These are phyloP conservation scores for Cylloceria caligata DNA, from an alignment of 2,888 invertebrate genomes.

Conservation along the genomic window DNA sequence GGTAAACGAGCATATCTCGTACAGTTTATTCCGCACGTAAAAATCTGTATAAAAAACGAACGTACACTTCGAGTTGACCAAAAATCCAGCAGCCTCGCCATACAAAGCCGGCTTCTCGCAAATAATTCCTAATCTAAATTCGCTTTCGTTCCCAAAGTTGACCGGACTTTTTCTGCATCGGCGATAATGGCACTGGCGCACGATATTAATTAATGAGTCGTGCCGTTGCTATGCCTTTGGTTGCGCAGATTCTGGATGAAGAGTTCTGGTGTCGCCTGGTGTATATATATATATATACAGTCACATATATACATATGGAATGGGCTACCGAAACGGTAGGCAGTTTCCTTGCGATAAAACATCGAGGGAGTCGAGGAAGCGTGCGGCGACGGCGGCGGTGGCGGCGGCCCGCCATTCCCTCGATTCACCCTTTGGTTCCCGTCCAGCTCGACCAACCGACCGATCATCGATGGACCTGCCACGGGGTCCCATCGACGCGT, in stretches of 20 bases:
- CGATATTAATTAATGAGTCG: constrained; percentile 20
- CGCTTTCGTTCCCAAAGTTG: not conserved
- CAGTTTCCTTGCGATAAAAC: constrained; percentile 34
- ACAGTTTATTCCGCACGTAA: too few species aligned
- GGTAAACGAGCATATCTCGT: too few species aligned
- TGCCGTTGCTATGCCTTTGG: not conserved
- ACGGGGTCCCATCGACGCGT: constrained; percentile 48
- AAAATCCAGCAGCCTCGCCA: not conserved
- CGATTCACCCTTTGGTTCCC: constrained; percentile 28
- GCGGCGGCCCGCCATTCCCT: not conserved
- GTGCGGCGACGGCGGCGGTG: too few species aligned
- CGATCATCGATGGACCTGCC: constrained; percentile 69
- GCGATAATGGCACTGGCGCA: not conserved
- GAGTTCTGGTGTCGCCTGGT: not conserved
- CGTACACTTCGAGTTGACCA: not conserved
- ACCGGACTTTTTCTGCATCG: not conserved
- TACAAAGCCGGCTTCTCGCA: not conserved
- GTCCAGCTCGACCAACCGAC: constrained; percentile 24
- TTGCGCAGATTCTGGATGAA: too few species aligned
- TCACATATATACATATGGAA: constrained; percentile 1
- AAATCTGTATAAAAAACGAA: too few species aligned
- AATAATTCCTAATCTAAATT: constrained; percentile 22
- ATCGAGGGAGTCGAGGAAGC: constrained; percentile 6
- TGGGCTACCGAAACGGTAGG: constrained; percentile 24
- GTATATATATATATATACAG: not conserved